phyloP scores from a whole-genome alignment of 1,140 invertebrate species.

The Apolygus lucorum region DNA sequence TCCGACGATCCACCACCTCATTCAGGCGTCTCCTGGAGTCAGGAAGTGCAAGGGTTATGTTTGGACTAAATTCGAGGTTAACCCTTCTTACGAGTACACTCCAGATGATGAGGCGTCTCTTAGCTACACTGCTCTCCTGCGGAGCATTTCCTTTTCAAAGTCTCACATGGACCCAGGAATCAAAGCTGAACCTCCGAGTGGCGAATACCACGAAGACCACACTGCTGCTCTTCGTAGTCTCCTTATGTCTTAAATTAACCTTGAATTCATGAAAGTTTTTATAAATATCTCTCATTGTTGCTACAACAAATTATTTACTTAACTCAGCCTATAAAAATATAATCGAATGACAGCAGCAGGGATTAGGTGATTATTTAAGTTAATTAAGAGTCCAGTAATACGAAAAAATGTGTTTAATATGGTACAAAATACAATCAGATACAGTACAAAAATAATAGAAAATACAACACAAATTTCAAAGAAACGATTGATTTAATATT shows the following conservation, averaged over 20 bases:
- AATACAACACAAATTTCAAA: no score
- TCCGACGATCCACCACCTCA: slow-evolving; percentile 63
- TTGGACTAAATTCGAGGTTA: slow-evolving; percentile 61
- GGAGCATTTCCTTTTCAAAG: slow-evolving; percentile 29
- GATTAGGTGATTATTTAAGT: no score
- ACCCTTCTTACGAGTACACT: slow-evolving; percentile 15
- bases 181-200: slow-evolving; percentile 12
- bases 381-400: no score
- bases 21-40: slow-evolving; percentile 62
- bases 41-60: slow-evolving; percentile 61
- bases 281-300: no score
- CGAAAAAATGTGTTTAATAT: no score
- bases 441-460: no score
- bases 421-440: no score
- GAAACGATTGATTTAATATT: no score
- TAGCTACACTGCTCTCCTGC: slow-evolving; percentile 26
- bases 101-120: slow-evolving; percentile 29
- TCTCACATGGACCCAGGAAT: slow-evolving; percentile 27
- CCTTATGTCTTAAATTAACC: background rate
- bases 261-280: no score
- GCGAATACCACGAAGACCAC: slow-evolving; percentile 19
- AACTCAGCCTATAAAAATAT: no score
- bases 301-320: no score
- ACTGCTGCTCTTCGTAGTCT: slow-evolving; percentile 18
- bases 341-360: no score